These are phyloP conservation scores for Phrynocephalus versicolor DNA, from an alignment of 2,113 vertebrate genomes.

Conservation along the genomic window DNA sequence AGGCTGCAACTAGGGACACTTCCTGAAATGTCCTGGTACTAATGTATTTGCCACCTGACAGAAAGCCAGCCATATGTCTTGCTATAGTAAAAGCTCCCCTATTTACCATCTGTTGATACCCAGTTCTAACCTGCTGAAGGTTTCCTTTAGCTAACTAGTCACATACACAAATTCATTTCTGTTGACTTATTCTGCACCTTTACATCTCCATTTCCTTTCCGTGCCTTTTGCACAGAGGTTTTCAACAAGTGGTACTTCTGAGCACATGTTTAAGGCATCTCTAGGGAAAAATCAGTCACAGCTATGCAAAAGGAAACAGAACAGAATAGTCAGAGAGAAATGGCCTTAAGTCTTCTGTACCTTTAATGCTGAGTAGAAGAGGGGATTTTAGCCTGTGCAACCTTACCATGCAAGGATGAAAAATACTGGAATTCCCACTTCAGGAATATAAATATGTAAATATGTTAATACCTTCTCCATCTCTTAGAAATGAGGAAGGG, in stretches of 20 bases:
- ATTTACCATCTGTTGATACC: background rate
- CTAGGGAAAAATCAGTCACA: background rate
- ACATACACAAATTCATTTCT: background rate
- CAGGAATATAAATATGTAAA: background rate
- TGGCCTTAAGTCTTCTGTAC: background rate
- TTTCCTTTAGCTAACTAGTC: background rate
- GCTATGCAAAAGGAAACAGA: background rate
- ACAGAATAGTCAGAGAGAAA: background rate
- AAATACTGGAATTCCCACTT: background rate
- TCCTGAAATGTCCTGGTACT: slow-evolving; percentile 19
- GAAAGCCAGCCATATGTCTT: background rate
- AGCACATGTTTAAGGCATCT: background rate
- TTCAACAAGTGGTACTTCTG: background rate
- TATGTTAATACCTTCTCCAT: background rate
- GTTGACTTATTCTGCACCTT: background rate
- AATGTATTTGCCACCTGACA: slow-evolving; percentile 16
- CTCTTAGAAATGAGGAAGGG: background rate
- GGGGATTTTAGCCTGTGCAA: background rate
- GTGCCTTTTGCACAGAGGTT: background rate
- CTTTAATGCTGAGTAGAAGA: background rate
- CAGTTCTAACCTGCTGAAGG: background rate
- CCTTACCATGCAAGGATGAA: background rate
- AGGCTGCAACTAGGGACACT: slow-evolving; percentile 18
- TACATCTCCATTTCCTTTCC: background rate
- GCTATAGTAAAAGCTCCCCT: background rate